A percentile compares a stretch with the other conserved stretches of the same genome.
phyloP scores from a whole-genome alignment of 1,140 invertebrate genomes.

The Neodiprion fabricii region DNA sequence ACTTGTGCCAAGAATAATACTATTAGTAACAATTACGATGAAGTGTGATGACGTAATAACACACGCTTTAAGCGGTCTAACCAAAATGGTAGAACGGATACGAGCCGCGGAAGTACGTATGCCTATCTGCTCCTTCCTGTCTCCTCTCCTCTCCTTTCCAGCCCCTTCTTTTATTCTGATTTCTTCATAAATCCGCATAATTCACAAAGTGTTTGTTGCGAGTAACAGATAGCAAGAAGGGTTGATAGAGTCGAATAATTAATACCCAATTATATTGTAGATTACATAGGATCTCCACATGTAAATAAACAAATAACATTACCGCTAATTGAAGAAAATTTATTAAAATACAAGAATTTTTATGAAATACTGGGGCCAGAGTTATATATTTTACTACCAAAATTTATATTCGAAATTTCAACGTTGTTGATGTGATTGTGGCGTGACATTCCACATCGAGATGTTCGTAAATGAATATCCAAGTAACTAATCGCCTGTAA shows the following conservation, averaged over 20 bases:
- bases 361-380: conserved; percentile 58
- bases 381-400: conserved; percentile 61
- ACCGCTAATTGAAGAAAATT: conserved; percentile 20
- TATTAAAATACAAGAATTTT: conserved; percentile 43
- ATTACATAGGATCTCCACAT: neutral
- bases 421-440: conserved; percentile 56
- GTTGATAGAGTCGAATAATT: neutral
- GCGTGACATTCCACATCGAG: conserved; percentile 57
- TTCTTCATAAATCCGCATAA: neutral
- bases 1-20: conserved; percentile 33
- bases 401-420: conserved; percentile 63
- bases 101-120: no score
- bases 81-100: neutral
- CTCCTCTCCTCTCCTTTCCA: neutral
- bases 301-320: neutral
- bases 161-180: neutral
- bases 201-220: neutral
- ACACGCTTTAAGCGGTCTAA: neutral
- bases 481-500: conserved; percentile 31
- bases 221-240: neutral
- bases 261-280: neutral
- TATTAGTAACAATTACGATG: conserved; percentile 12
- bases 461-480: conserved; percentile 33
- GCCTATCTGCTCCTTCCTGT: neutral
- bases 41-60: neutral